These are phyloP conservation scores for Promerops cafer DNA, from an alignment of 2,113 vertebrate genomes.

Conservation along the genomic window DNA sequence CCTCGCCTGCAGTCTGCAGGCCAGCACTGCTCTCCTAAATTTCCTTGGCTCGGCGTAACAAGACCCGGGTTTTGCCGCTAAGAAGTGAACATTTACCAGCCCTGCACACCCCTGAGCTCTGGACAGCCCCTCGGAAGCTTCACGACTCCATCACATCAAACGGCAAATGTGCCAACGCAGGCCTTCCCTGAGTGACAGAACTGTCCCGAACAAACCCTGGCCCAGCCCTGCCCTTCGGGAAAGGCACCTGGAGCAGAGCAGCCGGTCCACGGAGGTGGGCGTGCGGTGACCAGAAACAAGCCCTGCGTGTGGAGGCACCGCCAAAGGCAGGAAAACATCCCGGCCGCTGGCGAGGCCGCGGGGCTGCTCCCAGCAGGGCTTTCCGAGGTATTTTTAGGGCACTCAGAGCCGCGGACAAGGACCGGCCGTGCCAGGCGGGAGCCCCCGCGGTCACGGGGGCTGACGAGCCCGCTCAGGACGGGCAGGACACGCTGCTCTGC, in stretches of 20 bases:
- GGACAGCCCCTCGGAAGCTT: background rate
- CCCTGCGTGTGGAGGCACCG: accelerated
- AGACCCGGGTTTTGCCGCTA: background rate
- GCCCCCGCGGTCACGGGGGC: background rate
- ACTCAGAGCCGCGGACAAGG: background rate
- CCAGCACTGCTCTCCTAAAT: background rate
- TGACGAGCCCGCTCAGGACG: background rate
- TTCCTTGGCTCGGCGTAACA: accelerated
- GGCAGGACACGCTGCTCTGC: background rate
- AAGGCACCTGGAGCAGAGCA: background rate
- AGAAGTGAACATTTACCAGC: background rate
- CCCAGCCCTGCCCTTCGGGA: background rate
- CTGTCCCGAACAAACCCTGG: accelerated
- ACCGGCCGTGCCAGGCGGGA: background rate
- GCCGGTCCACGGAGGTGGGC: accelerated
- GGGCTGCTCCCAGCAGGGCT: background rate
- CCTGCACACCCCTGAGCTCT: accelerated
- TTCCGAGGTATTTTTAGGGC: background rate
- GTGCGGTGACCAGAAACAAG: background rate
- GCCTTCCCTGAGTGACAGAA: accelerated
- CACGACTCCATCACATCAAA: accelerated
- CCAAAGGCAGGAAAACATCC: background rate
- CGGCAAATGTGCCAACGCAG: background rate
- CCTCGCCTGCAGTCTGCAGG: background rate
- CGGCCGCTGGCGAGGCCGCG: background rate